Conservation (phyloP, 2,113 vertebrate species). For the Osmerus eperlanus region DNA sequence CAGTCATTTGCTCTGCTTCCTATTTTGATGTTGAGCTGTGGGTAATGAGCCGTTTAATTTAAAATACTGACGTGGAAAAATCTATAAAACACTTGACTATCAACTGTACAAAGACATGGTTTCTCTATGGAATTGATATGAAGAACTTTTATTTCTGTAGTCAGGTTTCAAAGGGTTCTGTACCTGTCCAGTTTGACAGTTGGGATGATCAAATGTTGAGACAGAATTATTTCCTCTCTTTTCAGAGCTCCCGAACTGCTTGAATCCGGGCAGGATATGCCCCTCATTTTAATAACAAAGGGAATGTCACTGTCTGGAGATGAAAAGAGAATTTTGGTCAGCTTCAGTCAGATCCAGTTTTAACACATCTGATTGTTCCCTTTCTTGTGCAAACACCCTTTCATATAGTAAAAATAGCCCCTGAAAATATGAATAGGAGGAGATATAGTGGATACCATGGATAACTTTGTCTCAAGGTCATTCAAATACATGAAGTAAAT, state of each 20-base stretch:
- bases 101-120: too few relatives aligned
- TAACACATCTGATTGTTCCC: conserved; percentile 2
- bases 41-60: conserved; percentile 28
- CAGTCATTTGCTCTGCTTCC: conserved; percentile 12
- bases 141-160: not conserved
- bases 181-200: not conserved
- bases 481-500: not conserved
- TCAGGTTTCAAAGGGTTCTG: conserved; percentile 11
- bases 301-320: not conserved
- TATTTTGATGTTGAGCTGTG: conserved; percentile 27
- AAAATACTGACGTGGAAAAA: conserved; percentile 2
- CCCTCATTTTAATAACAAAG: conserved; percentile 22
- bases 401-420: conserved; percentile 5
- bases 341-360: conserved; percentile 3
- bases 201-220: conserved; percentile 1
- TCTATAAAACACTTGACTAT: too few relatives aligned
- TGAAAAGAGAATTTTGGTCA: not conserved
- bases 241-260: not conserved
- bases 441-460: too few relatives aligned
- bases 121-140: not conserved
- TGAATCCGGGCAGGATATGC: not conserved
- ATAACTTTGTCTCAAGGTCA: not conserved
- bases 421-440: not conserved
- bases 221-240: not conserved
- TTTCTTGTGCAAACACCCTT: conserved; percentile 1